phyloP scores from a whole-genome alignment of 2,113 vertebrate species.

The Bubo blakistoni region DNA sequence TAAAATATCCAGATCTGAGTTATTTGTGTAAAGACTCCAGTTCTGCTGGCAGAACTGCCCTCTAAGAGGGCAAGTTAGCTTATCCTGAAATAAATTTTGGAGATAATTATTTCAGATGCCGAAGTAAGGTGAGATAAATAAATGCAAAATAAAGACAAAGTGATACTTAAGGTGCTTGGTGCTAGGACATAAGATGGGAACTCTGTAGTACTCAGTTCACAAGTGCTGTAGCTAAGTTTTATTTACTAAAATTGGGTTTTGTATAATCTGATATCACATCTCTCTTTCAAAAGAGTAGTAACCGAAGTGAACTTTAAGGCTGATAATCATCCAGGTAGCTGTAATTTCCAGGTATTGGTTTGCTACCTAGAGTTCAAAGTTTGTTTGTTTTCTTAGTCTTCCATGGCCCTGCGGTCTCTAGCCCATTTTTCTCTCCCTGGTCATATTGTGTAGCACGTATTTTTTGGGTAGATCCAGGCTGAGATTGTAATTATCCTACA shows the following conservation, averaged over 20 bases:
- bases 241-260: background rate
- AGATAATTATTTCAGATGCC: background rate
- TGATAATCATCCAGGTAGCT: background rate
- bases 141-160: background rate
- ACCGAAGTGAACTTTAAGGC: background rate
- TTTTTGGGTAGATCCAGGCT: background rate
- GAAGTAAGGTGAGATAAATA: background rate
- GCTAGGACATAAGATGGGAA: background rate
- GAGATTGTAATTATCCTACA: slow-evolving; percentile 4
- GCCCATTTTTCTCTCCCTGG: slow-evolving; percentile 1
- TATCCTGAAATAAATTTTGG: background rate
- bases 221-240: background rate
- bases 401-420: background rate
- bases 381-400: slow-evolving; percentile 17
- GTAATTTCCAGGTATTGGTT: background rate
- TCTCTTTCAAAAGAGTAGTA: background rate
- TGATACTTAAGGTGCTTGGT: background rate
- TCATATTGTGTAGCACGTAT: background rate
- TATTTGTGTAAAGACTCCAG: background rate
- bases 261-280: background rate
- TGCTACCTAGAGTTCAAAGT: background rate
- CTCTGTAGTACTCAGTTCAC: background rate
- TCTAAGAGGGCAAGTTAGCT: background rate
- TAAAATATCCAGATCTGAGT: background rate
- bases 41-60: background rate